phyloP scores from a whole-genome alignment of 2,113 vertebrate species.

The Ia io region DNA sequence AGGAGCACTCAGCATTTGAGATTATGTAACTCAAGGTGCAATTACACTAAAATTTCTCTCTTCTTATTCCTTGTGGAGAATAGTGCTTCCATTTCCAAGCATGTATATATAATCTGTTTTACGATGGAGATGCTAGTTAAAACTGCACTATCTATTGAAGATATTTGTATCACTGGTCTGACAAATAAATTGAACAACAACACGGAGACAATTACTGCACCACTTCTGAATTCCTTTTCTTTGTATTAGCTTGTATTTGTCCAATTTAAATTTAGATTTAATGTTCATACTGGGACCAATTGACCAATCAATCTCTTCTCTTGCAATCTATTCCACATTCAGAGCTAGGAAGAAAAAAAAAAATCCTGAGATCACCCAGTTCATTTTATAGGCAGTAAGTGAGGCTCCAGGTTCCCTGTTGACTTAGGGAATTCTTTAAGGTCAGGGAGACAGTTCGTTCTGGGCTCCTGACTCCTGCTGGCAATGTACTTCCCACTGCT shows the following conservation, averaged over 20 bases:
- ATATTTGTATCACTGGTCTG: not conserved
- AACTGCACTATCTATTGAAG: not conserved
- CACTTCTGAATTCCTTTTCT: slow-evolving; percentile 35
- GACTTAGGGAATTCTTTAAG: not conserved
- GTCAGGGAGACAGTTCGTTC: not conserved
- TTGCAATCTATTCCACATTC: slow-evolving; percentile 1
- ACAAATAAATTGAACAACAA: slow-evolving; percentile 60
- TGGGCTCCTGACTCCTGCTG: not conserved
- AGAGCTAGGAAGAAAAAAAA: not conserved
- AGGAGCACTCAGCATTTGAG: not conserved
- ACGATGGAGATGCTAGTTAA: not conserved
- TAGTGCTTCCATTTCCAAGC: slow-evolving; percentile 29
- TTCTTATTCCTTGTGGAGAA: not conserved
- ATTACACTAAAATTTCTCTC: not conserved
- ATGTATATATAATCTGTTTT: slow-evolving; percentile 23
- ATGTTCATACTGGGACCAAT: slow-evolving; percentile 2
- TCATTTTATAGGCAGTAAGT: not conserved
- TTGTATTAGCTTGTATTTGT: slow-evolving; percentile 24
- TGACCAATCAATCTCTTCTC: not conserved
- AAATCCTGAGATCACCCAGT: not conserved
- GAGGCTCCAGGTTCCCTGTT: not conserved
- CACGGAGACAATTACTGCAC: slow-evolving; percentile 22
- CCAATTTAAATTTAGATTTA: slow-evolving; percentile 59
- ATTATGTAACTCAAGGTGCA: not conserved
- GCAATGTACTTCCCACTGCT: not conserved